These are phyloP conservation scores for Patella vulgata DNA, from an alignment of 1,140 invertebrate species.

Conservation along the genomic window DNA sequence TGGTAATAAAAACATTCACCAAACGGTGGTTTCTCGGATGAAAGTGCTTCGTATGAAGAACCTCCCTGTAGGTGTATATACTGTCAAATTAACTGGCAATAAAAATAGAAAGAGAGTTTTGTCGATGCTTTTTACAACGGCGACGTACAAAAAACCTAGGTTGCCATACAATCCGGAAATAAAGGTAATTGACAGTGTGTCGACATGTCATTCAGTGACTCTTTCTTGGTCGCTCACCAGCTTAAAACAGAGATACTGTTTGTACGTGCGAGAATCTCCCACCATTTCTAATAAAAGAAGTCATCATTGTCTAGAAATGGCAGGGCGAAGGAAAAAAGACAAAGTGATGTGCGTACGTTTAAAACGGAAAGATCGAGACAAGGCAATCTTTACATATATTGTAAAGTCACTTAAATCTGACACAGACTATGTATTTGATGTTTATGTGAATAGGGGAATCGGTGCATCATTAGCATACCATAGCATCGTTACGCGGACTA, in stretches of 20 bases:
- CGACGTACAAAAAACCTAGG: conserved; percentile 43
- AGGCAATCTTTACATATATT: conserved; percentile 46
- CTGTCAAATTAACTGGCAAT: conserved; percentile 41
- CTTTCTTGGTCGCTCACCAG: conserved; percentile 54
- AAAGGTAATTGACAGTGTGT: conserved; percentile 41
- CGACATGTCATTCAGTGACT: conserved; percentile 54
- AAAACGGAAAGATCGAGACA: conserved; percentile 35
- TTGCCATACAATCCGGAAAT: conserved; percentile 51
- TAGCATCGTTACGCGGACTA: conserved; percentile 42
- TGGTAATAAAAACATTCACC: conserved; percentile 27
- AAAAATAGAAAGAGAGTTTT: conserved; percentile 34
- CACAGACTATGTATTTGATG: conserved; percentile 58
- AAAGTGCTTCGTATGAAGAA: conserved; percentile 41
- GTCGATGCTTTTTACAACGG: conserved; percentile 32
- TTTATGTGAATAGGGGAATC: conserved; percentile 53
- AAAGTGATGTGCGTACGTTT: conserved; percentile 51
- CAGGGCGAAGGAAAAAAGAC: conserved; percentile 21
- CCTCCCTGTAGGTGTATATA: conserved; percentile 39
- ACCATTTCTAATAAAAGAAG: conserved; percentile 19
- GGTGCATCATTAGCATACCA: conserved; percentile 55
- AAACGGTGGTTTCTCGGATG: conserved; percentile 28
- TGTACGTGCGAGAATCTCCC: conserved; percentile 51
- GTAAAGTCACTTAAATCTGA: conserved; percentile 48
- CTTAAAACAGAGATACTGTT: conserved; percentile 59
- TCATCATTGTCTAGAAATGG: conserved; percentile 25